Percentiles rank a stretch among this genome's conserved stretches.
Conservation (phyloP, 2,888 invertebrate genomes). For the Netelia virgata region DNA sequence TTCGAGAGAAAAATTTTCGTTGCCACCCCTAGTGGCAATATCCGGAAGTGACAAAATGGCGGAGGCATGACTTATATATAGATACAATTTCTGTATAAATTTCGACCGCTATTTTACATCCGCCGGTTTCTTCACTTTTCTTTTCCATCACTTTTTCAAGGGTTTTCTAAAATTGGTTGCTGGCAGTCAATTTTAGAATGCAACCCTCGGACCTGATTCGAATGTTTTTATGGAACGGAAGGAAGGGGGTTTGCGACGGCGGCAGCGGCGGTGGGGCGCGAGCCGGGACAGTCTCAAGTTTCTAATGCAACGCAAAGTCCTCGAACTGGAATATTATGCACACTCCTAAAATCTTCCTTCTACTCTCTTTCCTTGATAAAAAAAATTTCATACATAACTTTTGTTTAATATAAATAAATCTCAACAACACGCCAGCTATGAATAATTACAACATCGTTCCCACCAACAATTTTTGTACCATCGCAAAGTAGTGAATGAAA, state of each 20-base stretch:
- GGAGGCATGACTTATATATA: slow-evolving; percentile 32
- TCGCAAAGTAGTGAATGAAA: slow-evolving; percentile 42
- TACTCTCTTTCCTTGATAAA: background rate
- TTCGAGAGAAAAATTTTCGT: slow-evolving; percentile 7
- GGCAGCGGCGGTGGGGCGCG: slow-evolving; percentile 46
- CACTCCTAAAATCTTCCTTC: background rate
- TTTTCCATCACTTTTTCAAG: background rate
- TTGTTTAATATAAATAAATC: slow-evolving; percentile 55
- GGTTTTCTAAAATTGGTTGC: too few species aligned
- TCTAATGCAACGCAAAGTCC: slow-evolving; percentile 1
- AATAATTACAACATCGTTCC: slow-evolving; percentile 49
- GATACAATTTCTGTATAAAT: slow-evolving; percentile 60
- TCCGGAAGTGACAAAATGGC: slow-evolving; percentile 20
- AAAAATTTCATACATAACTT: background rate
- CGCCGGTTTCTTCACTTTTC: slow-evolving; percentile 5
- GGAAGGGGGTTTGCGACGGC: slow-evolving; percentile 37
- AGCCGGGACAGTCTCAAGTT: slow-evolving; percentile 51
- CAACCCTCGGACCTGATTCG: background rate
- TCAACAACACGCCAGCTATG: slow-evolving; percentile 46
- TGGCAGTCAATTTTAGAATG: background rate
- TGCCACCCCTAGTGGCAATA: slow-evolving; percentile 14
- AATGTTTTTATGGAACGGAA: background rate
- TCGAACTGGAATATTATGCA: slow-evolving; percentile 18
- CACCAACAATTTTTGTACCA: slow-evolving; percentile 50
- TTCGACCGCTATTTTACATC: slow-evolving; percentile 9